phyloP scores from a whole-genome alignment of 2,797 vertebrate species.

The Vespertilio murinus region DNA sequence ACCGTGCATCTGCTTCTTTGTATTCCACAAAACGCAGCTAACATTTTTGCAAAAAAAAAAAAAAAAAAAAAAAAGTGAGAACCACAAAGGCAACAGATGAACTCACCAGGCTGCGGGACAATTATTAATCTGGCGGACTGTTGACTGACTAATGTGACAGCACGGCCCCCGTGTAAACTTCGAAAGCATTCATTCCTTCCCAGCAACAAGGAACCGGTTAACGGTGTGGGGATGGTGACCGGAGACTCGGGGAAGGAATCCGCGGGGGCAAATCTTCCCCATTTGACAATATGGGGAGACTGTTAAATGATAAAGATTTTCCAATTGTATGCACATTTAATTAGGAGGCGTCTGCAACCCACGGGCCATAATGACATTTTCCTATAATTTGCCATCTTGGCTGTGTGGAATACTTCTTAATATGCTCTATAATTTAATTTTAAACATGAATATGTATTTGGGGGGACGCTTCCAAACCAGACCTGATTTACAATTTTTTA shows the following conservation, averaged over 20 bases:
- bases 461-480: conserved; percentile 45
- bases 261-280: background rate
- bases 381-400: conserved; percentile 21
- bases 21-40: conserved; percentile 42
- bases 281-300: conserved; percentile 39
- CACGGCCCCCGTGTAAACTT: background rate
- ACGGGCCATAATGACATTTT: conserved; percentile 26
- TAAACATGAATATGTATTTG: conserved; percentile 55
- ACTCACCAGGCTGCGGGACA: background rate
- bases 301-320: conserved; percentile 51
- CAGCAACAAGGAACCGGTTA: conserved; percentile 5
- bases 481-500: conserved; percentile 27
- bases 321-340: background rate
- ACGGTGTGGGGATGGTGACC: background rate
- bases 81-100: conserved; percentile 40
- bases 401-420: conserved; percentile 20
- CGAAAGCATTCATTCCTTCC: conserved; percentile 47
- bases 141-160: background rate
- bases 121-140: conserved; percentile 20
- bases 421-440: conserved; percentile 60
- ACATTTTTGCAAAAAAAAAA: conserved; percentile 50
- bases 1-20: background rate
- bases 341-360: background rate
- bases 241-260: background rate
- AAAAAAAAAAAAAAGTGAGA: too few species aligned